Evolutionary conservation across 2,888 invertebrate genomes (phyloP).

Genomic region (Scaptomyza polygonia): DNA sequence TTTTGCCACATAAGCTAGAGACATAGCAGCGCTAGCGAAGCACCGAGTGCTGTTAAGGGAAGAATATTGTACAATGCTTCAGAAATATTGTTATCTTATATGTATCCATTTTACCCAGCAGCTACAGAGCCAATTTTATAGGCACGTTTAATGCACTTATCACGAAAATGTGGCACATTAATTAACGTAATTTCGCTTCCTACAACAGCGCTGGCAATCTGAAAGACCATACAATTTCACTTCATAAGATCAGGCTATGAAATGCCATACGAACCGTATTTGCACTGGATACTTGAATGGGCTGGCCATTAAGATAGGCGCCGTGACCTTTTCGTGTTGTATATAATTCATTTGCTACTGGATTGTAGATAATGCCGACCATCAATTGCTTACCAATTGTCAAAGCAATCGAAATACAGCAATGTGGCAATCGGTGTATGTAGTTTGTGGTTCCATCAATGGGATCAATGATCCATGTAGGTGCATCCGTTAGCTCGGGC

Average conservation of each 20-base stretch:
- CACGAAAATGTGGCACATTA: constrained; percentile 68
- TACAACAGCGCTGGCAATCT: constrained; percentile 78
- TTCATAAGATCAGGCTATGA: not conserved
- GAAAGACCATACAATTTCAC: constrained; percentile 10
- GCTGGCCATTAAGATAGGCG: constrained; percentile 89
- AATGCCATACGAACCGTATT: constrained; percentile 62
- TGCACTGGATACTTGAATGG: constrained; percentile 84
- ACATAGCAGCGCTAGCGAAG: constrained; percentile 89
- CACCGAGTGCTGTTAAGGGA: constrained; percentile 84
- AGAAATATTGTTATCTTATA: not conserved
- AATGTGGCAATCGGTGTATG: constrained; percentile 88
- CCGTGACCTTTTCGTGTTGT: constrained; percentile 89
- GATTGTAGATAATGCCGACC: constrained; percentile 91
- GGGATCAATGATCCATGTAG: constrained; percentile 94
- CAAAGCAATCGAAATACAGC: constrained; percentile 89
- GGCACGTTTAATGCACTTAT: constrained; percentile 79
- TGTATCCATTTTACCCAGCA: constrained; percentile 67
- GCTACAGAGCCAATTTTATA: constrained; percentile 77
- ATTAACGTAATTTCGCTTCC: constrained; percentile 80
- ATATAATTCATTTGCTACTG: constrained; percentile 89
- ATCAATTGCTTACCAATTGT: constrained; percentile 86
- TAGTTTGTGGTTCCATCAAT: constrained; percentile 96
- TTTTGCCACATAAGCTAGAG: constrained; percentile 89
- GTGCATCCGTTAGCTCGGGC: constrained; percentile 87
- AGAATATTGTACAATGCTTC: not conserved